These are phyloP conservation scores for Mastacembelus armatus DNA, from an alignment of 2,797 vertebrate species.

Conservation along the genomic window DNA sequence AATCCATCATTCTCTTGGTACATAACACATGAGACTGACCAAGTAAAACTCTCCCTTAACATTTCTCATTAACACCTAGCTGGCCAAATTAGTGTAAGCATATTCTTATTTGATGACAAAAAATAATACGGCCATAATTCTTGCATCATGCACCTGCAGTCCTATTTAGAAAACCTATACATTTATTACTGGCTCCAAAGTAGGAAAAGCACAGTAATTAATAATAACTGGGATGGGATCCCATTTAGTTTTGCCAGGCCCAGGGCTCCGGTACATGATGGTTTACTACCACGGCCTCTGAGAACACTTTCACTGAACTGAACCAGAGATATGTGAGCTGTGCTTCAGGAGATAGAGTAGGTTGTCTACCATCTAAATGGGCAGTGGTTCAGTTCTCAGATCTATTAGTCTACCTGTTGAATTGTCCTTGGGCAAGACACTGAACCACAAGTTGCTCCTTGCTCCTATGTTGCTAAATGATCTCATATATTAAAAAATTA, in stretches of 20 bases:
- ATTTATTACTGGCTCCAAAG: no score
- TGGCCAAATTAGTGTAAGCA: no score
- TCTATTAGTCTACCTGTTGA: no score
- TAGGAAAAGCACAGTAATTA: background rate
- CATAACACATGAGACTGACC: background rate
- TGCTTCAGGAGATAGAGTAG: no score
- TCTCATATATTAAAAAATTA: no score
- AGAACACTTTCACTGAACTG: slow-evolving; percentile 17
- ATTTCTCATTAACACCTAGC: background rate
- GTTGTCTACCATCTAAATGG: no score
- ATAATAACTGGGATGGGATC: background rate
- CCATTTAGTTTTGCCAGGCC: slow-evolving; percentile 5
- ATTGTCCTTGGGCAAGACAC: no score
- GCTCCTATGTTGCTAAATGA: no score
- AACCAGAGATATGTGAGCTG: slow-evolving; percentile 7
- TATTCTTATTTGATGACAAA: no score
- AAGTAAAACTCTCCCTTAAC: background rate
- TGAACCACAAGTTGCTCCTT: no score
- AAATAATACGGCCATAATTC: background rate
- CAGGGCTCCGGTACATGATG: background rate
- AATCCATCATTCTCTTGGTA: background rate
- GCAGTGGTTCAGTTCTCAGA: no score
- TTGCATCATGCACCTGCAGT: background rate
- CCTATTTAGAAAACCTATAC: no score
- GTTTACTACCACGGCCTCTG: background rate